Evolutionary conservation across 1,140 invertebrate genomes (phyloP).

Genomic region (Drosophila quadrilineata): DNA sequence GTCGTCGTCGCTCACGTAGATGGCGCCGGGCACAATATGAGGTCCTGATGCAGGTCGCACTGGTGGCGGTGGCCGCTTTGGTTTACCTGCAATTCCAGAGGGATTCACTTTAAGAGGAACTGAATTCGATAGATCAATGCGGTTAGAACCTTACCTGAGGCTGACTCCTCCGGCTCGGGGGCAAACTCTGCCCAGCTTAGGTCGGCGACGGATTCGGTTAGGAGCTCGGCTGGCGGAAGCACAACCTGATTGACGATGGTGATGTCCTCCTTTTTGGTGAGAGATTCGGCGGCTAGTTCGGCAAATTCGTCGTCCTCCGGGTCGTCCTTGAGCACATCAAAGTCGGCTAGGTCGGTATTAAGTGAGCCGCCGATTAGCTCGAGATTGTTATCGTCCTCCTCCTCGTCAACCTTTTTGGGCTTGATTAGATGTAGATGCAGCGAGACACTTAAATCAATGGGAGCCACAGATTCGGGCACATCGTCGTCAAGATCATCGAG

Average conservation of each 20-base stretch:
- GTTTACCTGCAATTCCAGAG: slow-evolving; percentile 33
- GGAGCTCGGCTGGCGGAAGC: slow-evolving; percentile 41
- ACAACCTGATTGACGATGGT: slow-evolving; percentile 66
- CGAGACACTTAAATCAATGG: slow-evolving; percentile 85
- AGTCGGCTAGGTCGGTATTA: slow-evolving; percentile 78
- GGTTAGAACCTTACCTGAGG: slow-evolving; percentile 30
- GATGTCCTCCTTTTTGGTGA: slow-evolving; percentile 83
- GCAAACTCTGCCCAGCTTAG: slow-evolving; percentile 85
- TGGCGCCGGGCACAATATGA: slow-evolving; percentile 68
- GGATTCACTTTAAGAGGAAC: neutral
- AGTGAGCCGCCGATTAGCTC: slow-evolving; percentile 2
- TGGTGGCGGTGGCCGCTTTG: slow-evolving; percentile 45
- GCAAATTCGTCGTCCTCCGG: slow-evolving; percentile 89
- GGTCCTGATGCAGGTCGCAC: slow-evolving; percentile 79
- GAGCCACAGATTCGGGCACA: slow-evolving; percentile 82
- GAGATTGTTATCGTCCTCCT: slow-evolving; percentile 31
- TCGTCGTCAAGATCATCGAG: slow-evolving; percentile 88
- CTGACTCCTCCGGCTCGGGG: slow-evolving; percentile 59
- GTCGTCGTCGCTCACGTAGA: slow-evolving; percentile 81
- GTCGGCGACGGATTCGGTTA: slow-evolving; percentile 81
- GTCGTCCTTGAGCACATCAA: slow-evolving; percentile 82
- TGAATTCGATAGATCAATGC: neutral
- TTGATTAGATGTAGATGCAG: slow-evolving; percentile 83
- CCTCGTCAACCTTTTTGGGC: slow-evolving; percentile 75
- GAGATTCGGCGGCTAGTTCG: slow-evolving; percentile 87